Evolutionary conservation across 2,113 vertebrate species (phyloP).

Genomic region (Hylia prasina): DNA sequence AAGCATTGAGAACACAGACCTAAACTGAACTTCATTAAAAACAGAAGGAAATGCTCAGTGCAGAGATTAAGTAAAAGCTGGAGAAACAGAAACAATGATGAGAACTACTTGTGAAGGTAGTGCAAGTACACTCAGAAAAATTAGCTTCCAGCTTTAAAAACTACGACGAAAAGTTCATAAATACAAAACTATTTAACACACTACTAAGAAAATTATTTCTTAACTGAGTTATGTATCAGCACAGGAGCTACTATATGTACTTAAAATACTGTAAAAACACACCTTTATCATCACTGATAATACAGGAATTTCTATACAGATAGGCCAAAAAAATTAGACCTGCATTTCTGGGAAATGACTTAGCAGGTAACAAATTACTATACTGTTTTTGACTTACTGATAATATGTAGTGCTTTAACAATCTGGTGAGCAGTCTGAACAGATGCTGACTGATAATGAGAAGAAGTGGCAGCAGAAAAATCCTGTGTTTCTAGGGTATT

Average conservation of each 20-base stretch:
- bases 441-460: not conserved
- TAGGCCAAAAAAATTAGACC: not conserved
- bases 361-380: not conserved
- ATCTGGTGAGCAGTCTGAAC: not conserved
- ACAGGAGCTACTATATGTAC: not conserved
- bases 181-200: not conserved
- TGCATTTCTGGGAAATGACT: not conserved
- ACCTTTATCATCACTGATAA: not conserved
- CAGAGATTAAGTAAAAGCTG: not conserved
- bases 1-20: not conserved
- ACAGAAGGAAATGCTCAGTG: not conserved
- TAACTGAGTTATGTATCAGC: not conserved
- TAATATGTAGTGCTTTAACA: not conserved
- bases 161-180: not conserved
- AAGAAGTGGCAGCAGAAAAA: not conserved
- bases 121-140: not conserved
- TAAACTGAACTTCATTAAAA: not conserved
- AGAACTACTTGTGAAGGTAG: not conserved
- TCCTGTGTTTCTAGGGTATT: not conserved
- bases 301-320: not conserved
- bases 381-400: not conserved
- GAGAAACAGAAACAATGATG: not conserved
- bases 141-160: not conserved
- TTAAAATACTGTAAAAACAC: not conserved
- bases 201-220: not conserved